Base-by-base conservation (phyloP, 2,113 vertebrate genomes). In the Myiozetetes cayanensis region DNA sequence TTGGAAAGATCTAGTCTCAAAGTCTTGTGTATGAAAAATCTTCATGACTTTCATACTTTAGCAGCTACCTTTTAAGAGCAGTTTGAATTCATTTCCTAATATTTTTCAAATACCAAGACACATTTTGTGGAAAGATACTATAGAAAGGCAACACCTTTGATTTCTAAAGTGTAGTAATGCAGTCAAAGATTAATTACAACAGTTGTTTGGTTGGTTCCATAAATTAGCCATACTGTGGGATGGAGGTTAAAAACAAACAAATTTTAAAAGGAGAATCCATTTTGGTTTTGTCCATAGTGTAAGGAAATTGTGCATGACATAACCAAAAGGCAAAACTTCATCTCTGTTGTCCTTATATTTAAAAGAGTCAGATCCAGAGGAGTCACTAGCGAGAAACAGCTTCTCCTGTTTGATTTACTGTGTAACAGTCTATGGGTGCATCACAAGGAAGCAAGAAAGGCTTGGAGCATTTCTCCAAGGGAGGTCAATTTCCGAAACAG, bases 401-500 rank as follows among this genome's bases (percentile, higher is more conserved):
- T 52, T 22, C 6, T 41, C 41, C 55, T 59, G 12, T 47, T 47
- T 47, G 46, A 21, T 31, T 22, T 23, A 3, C 50, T 8, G 16
- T 5, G 8, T 46, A 44, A 30, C 59, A 73, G 55, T 11, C 37
- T 7, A 7, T 0, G 4, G 31, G 35, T 22, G 14, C 3, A 2
- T 8, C 55, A 47, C 30, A 50, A 16, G 68, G 35, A 12, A 52
- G 14, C 20, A 44, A 8, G 33, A 28, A 49, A 62, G 59, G 37
- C 52, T 67, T 3, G 1, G 49, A 39, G 15, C 5, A 0, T 39
- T 61, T 56, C 50, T 66, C 12, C 25, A 22, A n/a, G 33, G 33
- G 28, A 59, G 8, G 15, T 44, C 50, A 55, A 46, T 17, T 39
- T 61, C 46, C 44, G 56, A 62, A 83, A 23, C 3, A 6, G 39